phyloP scores from a whole-genome alignment of 2,888 invertebrate species.

The Troglohyphantes excavatus region DNA sequence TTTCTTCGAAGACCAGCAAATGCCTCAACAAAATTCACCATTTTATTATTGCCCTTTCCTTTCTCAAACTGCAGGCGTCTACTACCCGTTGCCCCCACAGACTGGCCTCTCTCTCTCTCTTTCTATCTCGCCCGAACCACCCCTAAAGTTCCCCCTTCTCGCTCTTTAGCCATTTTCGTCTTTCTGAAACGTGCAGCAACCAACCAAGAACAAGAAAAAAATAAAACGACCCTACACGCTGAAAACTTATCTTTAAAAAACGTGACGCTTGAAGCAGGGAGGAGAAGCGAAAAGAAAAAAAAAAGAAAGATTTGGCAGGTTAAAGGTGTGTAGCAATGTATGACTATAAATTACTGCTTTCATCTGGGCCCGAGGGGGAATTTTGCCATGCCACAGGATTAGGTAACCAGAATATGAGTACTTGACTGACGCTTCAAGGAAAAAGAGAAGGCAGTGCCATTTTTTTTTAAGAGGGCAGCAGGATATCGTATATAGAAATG shows the following conservation, averaged over 20 bases:
- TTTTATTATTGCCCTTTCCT: too few relatives aligned
- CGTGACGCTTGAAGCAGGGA: constrained; percentile 9
- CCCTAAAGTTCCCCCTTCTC: neutral
- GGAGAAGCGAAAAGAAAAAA: neutral
- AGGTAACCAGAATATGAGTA: constrained; percentile 36
- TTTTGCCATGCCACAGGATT: constrained; percentile 20
- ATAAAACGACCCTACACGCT: constrained; percentile 1
- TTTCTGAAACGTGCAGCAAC: constrained; percentile 3
- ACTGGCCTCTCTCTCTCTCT: neutral
- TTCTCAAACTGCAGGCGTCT: too few relatives aligned
- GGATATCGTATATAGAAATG: constrained; percentile 12
- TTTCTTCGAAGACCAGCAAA: too few relatives aligned
- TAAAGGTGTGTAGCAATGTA: constrained; percentile 68
- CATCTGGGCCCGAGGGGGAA: constrained; percentile 14
- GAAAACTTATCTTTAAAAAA: constrained; percentile 49
- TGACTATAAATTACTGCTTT: constrained; percentile 61
- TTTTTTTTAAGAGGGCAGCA: neutral
- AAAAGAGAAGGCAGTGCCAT: neutral
- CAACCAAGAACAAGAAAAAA: neutral
- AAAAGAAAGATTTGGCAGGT: constrained; percentile 22
- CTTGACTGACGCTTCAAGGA: neutral
- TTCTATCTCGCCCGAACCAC: neutral
- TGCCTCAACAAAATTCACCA: too few relatives aligned
- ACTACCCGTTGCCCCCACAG: neutral
- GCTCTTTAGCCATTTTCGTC: constrained; percentile 15